These are phyloP conservation scores for Clarias laeviceps DNA, from an alignment of 2,797 vertebrate species.

Conservation along the genomic window DNA sequence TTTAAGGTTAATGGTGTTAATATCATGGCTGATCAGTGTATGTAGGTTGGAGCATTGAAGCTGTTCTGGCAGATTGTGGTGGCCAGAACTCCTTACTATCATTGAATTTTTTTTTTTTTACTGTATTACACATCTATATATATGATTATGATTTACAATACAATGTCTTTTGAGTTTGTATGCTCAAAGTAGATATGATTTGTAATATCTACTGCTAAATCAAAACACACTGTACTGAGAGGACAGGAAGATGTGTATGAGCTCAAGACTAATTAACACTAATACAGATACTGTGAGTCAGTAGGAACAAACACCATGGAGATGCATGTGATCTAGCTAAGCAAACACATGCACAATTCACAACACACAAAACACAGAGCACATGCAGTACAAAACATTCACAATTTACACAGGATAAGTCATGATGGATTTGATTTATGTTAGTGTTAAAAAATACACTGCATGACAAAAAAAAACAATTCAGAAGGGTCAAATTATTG, in stretches of 20 bases:
- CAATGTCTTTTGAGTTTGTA: background rate
- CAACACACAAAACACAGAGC: conserved; percentile 23
- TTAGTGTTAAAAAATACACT: too few species aligned
- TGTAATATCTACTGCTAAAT: background rate
- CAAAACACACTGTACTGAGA: background rate
- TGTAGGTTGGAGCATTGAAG: background rate
- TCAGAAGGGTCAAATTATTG: too few species aligned
- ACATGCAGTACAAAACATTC: background rate
- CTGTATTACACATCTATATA: background rate
- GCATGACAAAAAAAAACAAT: too few species aligned
- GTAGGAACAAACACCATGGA: conserved; percentile 5
- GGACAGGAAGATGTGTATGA: background rate
- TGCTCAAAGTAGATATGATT: background rate
- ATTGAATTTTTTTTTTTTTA: background rate
- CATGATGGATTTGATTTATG: background rate
- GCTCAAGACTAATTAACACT: background rate
- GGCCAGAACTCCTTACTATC: background rate
- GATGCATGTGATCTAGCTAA: conserved; percentile 6
- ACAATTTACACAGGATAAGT: background rate
- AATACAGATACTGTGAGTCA: conserved; percentile 3
- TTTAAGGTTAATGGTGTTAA: too few species aligned
- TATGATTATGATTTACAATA: background rate
- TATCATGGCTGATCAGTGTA: too few species aligned
- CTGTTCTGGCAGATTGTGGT: background rate
- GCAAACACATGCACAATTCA: conserved; percentile 15